A percentile compares a stretch with the other conserved stretches of the same genome.
These are phyloP conservation scores for Trypoxylon attenuatum DNA, from an alignment of 2,888 invertebrate genomes.

Conservation along the genomic window DNA sequence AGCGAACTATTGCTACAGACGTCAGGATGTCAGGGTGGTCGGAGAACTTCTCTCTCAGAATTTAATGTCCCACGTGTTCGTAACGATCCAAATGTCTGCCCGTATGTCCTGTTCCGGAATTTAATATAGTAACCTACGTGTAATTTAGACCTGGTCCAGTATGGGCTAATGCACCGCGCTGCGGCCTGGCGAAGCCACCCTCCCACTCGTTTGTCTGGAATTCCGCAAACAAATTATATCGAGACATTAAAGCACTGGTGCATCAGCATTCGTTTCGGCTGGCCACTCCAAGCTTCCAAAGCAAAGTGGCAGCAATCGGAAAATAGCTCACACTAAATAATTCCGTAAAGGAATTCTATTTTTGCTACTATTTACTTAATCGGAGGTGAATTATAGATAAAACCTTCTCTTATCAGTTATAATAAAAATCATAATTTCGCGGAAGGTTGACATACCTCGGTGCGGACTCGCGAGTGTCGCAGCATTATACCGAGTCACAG, in stretches of 20 bases:
- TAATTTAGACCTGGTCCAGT: constrained; percentile 55
- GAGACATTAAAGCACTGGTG: constrained; percentile 33
- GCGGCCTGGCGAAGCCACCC: constrained; percentile 11
- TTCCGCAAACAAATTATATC: constrained; percentile 51
- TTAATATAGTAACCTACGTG: constrained; percentile 58
- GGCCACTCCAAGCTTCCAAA: constrained; percentile 16
- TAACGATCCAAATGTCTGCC: constrained; percentile 54
- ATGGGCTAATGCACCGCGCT: constrained; percentile 49
- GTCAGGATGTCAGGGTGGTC: constrained; percentile 39
- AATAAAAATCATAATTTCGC: too few species aligned
- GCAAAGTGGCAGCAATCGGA: too few species aligned
- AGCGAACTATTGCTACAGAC: constrained; percentile 37
- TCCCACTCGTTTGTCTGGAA: constrained; percentile 34
- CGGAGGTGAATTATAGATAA: too few species aligned
- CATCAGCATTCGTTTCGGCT: constrained; percentile 34
- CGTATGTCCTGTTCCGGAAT: constrained; percentile 54
- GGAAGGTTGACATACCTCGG: too few species aligned
- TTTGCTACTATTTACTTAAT: too few species aligned
- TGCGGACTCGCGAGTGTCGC: too few species aligned
- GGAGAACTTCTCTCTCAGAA: constrained; percentile 48
- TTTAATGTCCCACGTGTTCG: constrained; percentile 56
- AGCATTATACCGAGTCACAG: too few species aligned
- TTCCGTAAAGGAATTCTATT: too few species aligned
- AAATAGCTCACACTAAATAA: too few species aligned
- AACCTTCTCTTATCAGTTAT: too few species aligned